Evolutionary conservation across 92 coral and sea anemone genomes (phyloP), one percentile per base, ranked within the genome.

Genomic region (Umimayanthus chanpuru): DNA sequence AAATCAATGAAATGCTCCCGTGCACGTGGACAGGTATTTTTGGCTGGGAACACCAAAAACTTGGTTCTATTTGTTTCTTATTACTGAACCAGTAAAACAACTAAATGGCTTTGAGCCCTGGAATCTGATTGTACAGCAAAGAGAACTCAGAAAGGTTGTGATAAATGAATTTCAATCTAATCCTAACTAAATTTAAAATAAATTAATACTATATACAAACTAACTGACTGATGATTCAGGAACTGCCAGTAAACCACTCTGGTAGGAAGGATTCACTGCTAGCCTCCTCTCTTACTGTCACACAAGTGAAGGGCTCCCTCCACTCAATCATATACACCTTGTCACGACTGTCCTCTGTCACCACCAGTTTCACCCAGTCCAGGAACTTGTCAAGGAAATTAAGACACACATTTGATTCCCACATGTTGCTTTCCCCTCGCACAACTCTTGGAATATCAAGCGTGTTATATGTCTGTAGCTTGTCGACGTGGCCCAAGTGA

Each of bases 401-500:
- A 55, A 97, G 77, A 67, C 99, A 95, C 49, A 97, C 92, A 67
- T 91, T 80, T 43, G 95, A 92, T 65, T 94, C 93, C 99, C 99
- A 97, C 88, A 93, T 89, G 85, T 93, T 88, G 43, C 77, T 80
- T n/a, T 92, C 90, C 12, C 91, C 89, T 28, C 94, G 85, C 10
- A 94, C 96, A 43, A 91, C 49, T 30, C 95, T 85, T 40, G 99
- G 99, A 32, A 97, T 97, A 43, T 94, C 96, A 68, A 97, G 88
- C 4, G 99, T 97, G 91, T 93, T 95, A 92, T 90, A 97, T 41
- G 98, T 92, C 86, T 94, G 98, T 32, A 97, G 93, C 91, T 94
- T 89, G 73, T 92, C 89, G 29, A 97, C 99, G 23, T 67, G 66
- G 32, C 99, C 96, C 70, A 92, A 66, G 85, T 97, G 96, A 85